These are phyloP conservation scores for Papilio glaucus DNA, from an alignment of 1,140 invertebrate genomes.

Conservation along the genomic window DNA sequence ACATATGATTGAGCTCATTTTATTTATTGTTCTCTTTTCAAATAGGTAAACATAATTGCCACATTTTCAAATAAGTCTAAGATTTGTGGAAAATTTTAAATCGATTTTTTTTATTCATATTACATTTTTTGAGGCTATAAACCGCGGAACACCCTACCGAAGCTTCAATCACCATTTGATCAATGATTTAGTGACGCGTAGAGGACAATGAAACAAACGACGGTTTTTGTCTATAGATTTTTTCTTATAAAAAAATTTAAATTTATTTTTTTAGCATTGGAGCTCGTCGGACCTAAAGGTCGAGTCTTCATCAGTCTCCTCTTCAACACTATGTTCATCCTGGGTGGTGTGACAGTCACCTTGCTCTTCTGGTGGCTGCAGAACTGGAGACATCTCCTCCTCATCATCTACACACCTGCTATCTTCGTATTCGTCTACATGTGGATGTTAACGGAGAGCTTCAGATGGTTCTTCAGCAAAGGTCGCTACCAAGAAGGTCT, in stretches of 20 bases:
- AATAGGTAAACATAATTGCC: too few species aligned
- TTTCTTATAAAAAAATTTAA: slow-evolving; percentile 1
- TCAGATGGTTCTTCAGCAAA: slow-evolving; percentile 91
- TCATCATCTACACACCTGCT: slow-evolving; percentile 87
- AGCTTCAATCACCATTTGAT: too few species aligned
- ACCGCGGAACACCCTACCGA: too few species aligned
- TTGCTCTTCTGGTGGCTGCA: slow-evolving; percentile 87
- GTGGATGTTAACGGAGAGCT: slow-evolving; percentile 86
- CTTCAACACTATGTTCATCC: slow-evolving; percentile 88
- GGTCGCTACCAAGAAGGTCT: slow-evolving; percentile 87
- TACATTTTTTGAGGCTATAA: too few species aligned
- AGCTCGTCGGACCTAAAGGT: slow-evolving; percentile 89
- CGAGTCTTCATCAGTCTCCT: slow-evolving; percentile 89
- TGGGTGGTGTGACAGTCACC: slow-evolving; percentile 88
- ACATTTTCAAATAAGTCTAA: too few species aligned
- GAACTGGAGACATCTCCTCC: slow-evolving; percentile 88
- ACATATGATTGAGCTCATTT: too few species aligned
- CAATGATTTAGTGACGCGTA: too few species aligned
- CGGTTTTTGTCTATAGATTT: too few species aligned
- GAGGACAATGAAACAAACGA: too few species aligned
- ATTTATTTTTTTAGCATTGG: slow-evolving; percentile 80
- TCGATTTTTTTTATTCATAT: too few species aligned
- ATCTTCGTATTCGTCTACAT: slow-evolving; percentile 86
- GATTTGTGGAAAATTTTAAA: too few species aligned
- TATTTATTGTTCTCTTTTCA: too few species aligned